Base-by-base conservation (phyloP, 2,888 invertebrate species). In the Stenodema calcarata region DNA sequence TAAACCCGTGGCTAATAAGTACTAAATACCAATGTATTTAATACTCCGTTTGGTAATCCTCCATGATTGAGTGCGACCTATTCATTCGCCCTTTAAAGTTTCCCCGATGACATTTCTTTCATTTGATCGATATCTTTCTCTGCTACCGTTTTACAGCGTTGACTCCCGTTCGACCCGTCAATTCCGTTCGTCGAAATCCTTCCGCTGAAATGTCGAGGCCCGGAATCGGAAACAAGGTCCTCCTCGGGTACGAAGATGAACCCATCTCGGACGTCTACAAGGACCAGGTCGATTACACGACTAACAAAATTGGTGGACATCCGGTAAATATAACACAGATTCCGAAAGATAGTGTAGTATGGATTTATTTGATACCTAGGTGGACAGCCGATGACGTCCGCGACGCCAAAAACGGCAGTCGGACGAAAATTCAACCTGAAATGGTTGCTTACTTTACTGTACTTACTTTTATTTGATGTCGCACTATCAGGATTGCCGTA, bases 181-280 rank as follows among this genome's bases (percentile, higher is more conserved):
- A 1, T 35, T 30, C 73, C 54, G 35, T n/a, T 30, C 35, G 16
- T 35, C 73, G 73, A n/a, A n/a, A 18, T 16, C 16, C 54, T 35
- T 73, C 14, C 73, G 44, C 44, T 16, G 75, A 35, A 30, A 89
- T 89, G 89, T 87, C 89, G 0, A 85, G 86, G 11, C 73, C 84
- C 6, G 70, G 73, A 16, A 75, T 86, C 4, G 84, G 88, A 9
- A 83, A 75, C 18, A 88, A 87, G 42, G 93, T 96, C 86, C 94
- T 95, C 90, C 92, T 96, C 90, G 96, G 96, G 47, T 96, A 94
- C 90, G 95, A 96, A 90, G 96, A 96, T 91, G 96, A 96, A 91
- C 91, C 92, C 85, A 93, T 96, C 88, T 92, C 93, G 87, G 95
- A 95, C 73, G 96, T 95, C 91, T 93, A 95, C 91, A 93, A 93